Conservation (phyloP, 2,888 invertebrate genomes). For the Dasysyrphus albostriatus region DNA sequence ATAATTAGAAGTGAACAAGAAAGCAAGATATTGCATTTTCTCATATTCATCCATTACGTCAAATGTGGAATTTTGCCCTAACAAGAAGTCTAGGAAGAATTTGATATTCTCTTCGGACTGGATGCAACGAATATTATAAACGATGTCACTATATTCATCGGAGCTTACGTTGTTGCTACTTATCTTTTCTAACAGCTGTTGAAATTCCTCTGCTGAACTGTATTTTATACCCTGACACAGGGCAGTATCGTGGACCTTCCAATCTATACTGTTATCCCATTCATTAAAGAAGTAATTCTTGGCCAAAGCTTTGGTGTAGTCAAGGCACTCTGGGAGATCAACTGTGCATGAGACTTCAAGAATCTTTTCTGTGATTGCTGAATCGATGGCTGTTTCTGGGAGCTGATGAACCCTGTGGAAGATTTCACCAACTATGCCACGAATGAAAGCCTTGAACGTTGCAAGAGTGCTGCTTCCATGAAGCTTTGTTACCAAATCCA, state of each 20-base stretch:
- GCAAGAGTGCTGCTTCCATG: slow-evolving; percentile 78
- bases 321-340: slow-evolving; percentile 80
- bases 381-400: slow-evolving; percentile 55
- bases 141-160: slow-evolving; percentile 79
- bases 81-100: slow-evolving; percentile 78
- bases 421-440: slow-evolving; percentile 78
- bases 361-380: slow-evolving; percentile 74
- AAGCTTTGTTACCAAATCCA: slow-evolving; percentile 77
- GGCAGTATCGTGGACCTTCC: slow-evolving; percentile 76
- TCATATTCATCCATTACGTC: slow-evolving; percentile 78
- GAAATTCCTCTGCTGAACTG: slow-evolving; percentile 79
- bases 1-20: slow-evolving; percentile 79
- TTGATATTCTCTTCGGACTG: slow-evolving; percentile 78
- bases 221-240: slow-evolving; percentile 80
- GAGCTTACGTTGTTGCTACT: slow-evolving; percentile 74
- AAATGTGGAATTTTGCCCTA: slow-evolving; percentile 79
- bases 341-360: slow-evolving; percentile 79
- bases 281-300: slow-evolving; percentile 79
- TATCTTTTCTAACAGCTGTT: slow-evolving; percentile 77
- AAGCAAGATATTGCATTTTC: slow-evolving; percentile 79
- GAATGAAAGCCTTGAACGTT: slow-evolving; percentile 79
- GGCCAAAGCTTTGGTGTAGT: slow-evolving; percentile 78
- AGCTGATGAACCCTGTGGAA: slow-evolving; percentile 77
- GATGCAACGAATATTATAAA: slow-evolving; percentile 80
- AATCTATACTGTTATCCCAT: slow-evolving; percentile 71